Evolutionary conservation across 2,888 invertebrate genomes (phyloP), one percentile per base, ranked within the genome.

Genomic region (Lissonota sp.): DNA sequence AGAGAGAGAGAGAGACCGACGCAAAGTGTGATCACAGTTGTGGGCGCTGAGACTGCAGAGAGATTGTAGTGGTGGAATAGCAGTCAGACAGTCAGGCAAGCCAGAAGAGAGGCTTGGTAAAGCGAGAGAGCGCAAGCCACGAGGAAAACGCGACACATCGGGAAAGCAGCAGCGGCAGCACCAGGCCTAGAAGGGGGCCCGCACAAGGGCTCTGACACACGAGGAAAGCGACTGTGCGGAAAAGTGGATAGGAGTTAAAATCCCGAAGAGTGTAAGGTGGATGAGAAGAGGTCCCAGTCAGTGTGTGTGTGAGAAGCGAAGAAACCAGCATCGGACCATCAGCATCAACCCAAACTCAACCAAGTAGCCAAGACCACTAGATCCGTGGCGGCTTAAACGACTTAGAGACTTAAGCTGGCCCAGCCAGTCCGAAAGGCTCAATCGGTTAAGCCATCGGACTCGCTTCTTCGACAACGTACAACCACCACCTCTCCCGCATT

Each of bases 161-260:
- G 55, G 14, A 16, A 95, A 95, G 95, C 94, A 95, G 93, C 95
- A 95, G 95, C 95, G 95, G 95, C 95, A 95, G 95, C 94, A 95
- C 94, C 95, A 95, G 95, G 95, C 95, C 26, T 95, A 94, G 94
- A 94, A 93, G 92, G 92, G 91, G 83, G 71, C 82, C 82, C 79
- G 79, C 76, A 78, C n/a, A n/a, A n/a, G n/a, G n/a, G 26, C 26
- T 26, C 26, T 26, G 26, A 26, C 26, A 26, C 26, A 26, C 26
- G 26, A 26, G 26, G 26, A 26, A 26, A 26, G 26, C 26, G 81
- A 84, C 83, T 81, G 73, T 82, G 77, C 62, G 72, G 75, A 76
- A 81, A 83, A 72, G 80, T 71, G 60, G 79, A 63, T 73, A 79
- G 81, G 55, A 66, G 46, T 39, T 46, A 46, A 46, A 60, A 60